Conservation (phyloP, 2,797 vertebrate genomes). For the Sebastes kiyomatsui region DNA sequence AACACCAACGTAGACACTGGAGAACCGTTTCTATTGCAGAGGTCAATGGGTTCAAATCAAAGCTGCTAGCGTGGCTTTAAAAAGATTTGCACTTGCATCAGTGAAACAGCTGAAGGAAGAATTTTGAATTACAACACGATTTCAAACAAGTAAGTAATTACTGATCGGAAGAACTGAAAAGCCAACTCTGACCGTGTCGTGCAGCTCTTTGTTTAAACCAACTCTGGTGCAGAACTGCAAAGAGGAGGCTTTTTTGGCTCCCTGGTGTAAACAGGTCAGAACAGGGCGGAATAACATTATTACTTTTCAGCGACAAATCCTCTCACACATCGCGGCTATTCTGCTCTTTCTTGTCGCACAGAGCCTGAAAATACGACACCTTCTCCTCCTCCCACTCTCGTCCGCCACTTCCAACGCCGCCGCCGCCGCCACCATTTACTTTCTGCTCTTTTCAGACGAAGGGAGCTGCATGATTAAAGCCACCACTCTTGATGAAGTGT, state of each 20-base stretch:
- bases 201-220: not conserved
- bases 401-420: not conserved
- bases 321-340: not conserved
- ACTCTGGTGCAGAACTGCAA: not conserved
- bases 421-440: conserved; percentile 17
- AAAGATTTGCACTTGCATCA: not conserved
- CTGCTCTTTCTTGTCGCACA: conserved; percentile 4
- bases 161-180: not conserved
- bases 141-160: not conserved
- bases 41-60: no score
- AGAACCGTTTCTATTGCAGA: no score
- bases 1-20: no score
- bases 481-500: not conserved
- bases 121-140: no score
- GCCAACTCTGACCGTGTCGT: not conserved
- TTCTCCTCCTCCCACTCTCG: conserved; percentile 22
- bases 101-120: not conserved
- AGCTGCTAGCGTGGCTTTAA: not conserved
- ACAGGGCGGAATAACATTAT: conserved; percentile 24
- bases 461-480: conserved; percentile 10
- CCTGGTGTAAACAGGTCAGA: conserved; percentile 23
- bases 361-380: conserved; percentile 24
- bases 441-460: conserved; percentile 14
- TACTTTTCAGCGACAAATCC: conserved; percentile 26
- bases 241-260: not conserved